Conservation (phyloP, 2,888 invertebrate genomes). For the Drosophila ustulata region DNA sequence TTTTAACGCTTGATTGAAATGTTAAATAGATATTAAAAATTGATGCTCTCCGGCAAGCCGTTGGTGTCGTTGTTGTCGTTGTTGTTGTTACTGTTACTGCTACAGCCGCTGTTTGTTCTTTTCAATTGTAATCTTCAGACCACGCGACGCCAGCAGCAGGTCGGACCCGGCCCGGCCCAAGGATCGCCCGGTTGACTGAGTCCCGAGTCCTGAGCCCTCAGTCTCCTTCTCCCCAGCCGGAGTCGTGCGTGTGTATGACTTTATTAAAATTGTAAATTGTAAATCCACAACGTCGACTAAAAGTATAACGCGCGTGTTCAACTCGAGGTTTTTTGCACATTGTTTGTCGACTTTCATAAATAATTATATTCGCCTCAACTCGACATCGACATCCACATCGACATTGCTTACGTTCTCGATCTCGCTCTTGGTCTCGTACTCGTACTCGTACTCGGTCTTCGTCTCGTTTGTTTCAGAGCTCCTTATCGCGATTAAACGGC, state of each 20-base stretch:
- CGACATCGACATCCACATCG: slow-evolving; percentile 4
- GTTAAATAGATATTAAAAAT: slow-evolving; percentile 70
- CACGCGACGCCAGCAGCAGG: slow-evolving; percentile 15
- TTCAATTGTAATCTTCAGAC: slow-evolving; percentile 39
- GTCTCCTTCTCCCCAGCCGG: slow-evolving; percentile 32
- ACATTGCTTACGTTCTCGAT: not conserved
- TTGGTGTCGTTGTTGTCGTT: not conserved
- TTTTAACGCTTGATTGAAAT: slow-evolving; percentile 68
- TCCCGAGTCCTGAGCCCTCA: slow-evolving; percentile 42
- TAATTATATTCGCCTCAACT: slow-evolving; percentile 37
- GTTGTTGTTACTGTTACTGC: not conserved
- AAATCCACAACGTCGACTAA: slow-evolving; percentile 50
- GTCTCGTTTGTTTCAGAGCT: slow-evolving; percentile 53
- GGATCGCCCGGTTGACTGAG: slow-evolving; percentile 39
- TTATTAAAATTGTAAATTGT: slow-evolving; percentile 71
- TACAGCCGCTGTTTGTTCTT: slow-evolving; percentile 26
- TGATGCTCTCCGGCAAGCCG: slow-evolving; percentile 43
- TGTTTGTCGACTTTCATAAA: slow-evolving; percentile 64
- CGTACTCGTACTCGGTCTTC: not conserved
- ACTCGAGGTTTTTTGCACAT: slow-evolving; percentile 57
- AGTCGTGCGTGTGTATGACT: slow-evolving; percentile 74
- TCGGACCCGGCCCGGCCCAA: slow-evolving; percentile 14
- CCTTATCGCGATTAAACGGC: slow-evolving; percentile 52
- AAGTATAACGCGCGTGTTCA: slow-evolving; percentile 66
- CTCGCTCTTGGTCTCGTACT: not conserved